Evolutionary conservation across 2,888 invertebrate genomes (phyloP).

Genomic region (Gymnoscelis rufifasciata): DNA sequence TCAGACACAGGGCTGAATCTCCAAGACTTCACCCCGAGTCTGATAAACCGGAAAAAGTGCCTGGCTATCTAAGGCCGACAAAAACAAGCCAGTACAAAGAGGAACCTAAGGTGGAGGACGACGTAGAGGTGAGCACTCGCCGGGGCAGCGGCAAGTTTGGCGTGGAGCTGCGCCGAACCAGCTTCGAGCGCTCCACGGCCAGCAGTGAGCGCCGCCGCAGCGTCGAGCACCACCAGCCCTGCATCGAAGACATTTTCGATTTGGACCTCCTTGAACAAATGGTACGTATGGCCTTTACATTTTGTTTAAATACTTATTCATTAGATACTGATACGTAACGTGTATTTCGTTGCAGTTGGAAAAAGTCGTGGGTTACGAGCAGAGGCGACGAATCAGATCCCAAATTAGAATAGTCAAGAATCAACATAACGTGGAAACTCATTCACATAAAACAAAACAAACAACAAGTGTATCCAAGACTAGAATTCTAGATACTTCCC

Average conservation of each 20-base stretch:
- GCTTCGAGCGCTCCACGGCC: slow-evolving; percentile 69
- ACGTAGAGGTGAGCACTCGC: slow-evolving; percentile 68
- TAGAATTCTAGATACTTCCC: slow-evolving; percentile 43
- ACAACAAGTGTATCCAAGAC: slow-evolving; percentile 37
- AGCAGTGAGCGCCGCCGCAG: slow-evolving; percentile 70
- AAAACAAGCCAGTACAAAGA: slow-evolving; percentile 64
- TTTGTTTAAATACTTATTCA: too few relatives aligned
- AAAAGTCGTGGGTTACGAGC: slow-evolving; percentile 86
- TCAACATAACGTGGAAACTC: slow-evolving; percentile 56
- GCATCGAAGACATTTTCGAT: slow-evolving; percentile 86
- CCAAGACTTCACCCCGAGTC: slow-evolving; percentile 40
- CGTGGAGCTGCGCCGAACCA: slow-evolving; percentile 81
- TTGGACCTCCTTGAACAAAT: slow-evolving; percentile 84
- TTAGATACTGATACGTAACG: too few relatives aligned
- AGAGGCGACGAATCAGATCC: slow-evolving; percentile 85
- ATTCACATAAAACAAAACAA: slow-evolving; percentile 44
- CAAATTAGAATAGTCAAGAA: slow-evolving; percentile 87
- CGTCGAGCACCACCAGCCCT: slow-evolving; percentile 73
- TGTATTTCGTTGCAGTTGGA: slow-evolving; percentile 83
- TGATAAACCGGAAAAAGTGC: slow-evolving; percentile 51
- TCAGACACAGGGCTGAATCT: slow-evolving; percentile 40
- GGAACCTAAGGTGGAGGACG: slow-evolving; percentile 52
- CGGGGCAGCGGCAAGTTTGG: slow-evolving; percentile 83
- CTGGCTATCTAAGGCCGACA: slow-evolving; percentile 59
- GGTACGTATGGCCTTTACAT: slow-evolving; percentile 67